phyloP scores from a whole-genome alignment of 1,140 invertebrate species.

The Dendrolimus kikuchii region DNA sequence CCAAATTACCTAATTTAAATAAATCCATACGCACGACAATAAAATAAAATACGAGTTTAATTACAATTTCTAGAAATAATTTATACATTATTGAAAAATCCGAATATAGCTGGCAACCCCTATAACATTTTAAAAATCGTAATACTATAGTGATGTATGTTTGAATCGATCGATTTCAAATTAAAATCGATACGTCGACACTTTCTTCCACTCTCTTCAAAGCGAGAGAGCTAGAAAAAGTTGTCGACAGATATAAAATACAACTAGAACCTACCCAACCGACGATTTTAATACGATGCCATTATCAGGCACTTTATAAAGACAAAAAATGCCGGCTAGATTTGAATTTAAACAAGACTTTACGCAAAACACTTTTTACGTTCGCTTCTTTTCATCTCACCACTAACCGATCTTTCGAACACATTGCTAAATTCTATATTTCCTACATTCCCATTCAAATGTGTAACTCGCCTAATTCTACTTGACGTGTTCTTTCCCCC shows the following conservation, averaged over 20 bases:
- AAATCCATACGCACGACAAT: conserved; percentile 1
- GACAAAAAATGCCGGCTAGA: no score
- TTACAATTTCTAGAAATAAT: no score
- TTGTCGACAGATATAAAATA: no score
- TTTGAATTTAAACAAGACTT: no score
- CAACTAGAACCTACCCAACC: no score
- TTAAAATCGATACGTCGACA: conserved; percentile 7
- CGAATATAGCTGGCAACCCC: conserved; percentile 16
- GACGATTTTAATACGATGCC: no score
- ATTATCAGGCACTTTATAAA: no score
- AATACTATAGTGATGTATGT: conserved; percentile 17
- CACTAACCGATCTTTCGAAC: conserved; percentile 33
- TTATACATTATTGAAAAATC: conserved; percentile 1
- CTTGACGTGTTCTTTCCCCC: no score
- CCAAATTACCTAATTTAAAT: conserved; percentile 6
- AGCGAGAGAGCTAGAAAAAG: no score
- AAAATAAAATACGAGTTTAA: no score
- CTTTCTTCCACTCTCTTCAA: no score
- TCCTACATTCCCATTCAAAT: conserved; percentile 4
- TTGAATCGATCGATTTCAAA: conserved; percentile 5
- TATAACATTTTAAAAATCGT: conserved; percentile 14
- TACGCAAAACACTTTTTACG: conserved; percentile 5
- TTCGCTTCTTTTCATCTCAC: conserved; percentile 4
- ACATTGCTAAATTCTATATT: conserved; percentile 47
- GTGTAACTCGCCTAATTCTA: no score